These are phyloP conservation scores for Tetheella fluctuosa DNA, from an alignment of 2,888 invertebrate species.

Conservation along the genomic window DNA sequence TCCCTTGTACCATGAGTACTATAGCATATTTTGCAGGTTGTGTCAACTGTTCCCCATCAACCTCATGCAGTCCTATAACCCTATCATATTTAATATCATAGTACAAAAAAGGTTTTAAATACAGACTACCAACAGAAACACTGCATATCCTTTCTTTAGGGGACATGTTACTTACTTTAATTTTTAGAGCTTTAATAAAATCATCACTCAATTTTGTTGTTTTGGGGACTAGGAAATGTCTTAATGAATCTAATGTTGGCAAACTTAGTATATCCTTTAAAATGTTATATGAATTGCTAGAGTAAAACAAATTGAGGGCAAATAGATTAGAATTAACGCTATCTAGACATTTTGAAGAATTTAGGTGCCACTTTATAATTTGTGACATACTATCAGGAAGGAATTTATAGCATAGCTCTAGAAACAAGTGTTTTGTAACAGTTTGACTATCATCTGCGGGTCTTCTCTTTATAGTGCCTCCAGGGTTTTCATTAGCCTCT, in stretches of 20 bases:
- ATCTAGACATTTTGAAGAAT: constrained; percentile 19
- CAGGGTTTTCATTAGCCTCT: constrained; percentile 1
- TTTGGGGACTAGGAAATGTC: constrained; percentile 21
- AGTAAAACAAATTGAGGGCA: constrained; percentile 32
- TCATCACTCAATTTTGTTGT: constrained; percentile 34
- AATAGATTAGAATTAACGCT: constrained; percentile 28
- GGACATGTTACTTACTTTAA: constrained; percentile 40
- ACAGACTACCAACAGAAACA: constrained; percentile 31
- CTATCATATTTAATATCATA: constrained; percentile 38
- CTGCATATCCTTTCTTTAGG: constrained; percentile 35
- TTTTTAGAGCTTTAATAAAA: constrained; percentile 34
- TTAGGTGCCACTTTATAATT: constrained; percentile 28
- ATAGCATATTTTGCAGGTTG: constrained; percentile 36
- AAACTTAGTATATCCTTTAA: constrained; percentile 29
- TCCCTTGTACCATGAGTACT: constrained; percentile 37
- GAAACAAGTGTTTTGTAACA: constrained; percentile 15
- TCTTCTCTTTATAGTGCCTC: neutral
- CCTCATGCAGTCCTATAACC: constrained; percentile 41
- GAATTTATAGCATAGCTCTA: constrained; percentile 24
- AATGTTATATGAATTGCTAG: constrained; percentile 28
- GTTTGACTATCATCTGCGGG: neutral
- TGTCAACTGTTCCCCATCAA: constrained; percentile 35
- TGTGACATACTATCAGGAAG: constrained; percentile 27
- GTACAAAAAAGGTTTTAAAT: constrained; percentile 31
- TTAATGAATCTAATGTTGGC: constrained; percentile 23